phyloP scores from a whole-genome alignment of 2,113 vertebrate genomes.

The Calidris pygmaea region DNA sequence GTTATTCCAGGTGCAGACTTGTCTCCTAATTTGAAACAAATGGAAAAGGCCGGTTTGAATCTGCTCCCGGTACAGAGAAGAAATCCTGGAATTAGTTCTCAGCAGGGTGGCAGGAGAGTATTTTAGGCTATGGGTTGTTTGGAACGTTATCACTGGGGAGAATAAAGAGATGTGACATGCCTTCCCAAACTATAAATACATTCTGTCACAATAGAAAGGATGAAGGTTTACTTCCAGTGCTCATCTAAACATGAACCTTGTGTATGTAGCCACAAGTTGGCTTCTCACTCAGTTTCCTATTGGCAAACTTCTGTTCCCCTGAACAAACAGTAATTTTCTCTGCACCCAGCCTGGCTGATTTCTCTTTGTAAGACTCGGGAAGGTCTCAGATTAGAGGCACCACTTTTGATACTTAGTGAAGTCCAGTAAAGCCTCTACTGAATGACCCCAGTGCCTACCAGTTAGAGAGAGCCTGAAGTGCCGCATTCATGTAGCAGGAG shows the following conservation, averaged over 20 bases:
- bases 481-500: conserved; percentile 99
- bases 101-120: not conserved
- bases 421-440: not conserved
- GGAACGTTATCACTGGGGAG: not conserved
- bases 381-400: not conserved
- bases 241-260: not conserved
- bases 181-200: not conserved
- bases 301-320: not conserved
- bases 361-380: not conserved
- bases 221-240: not conserved
- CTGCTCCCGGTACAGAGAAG: not conserved
- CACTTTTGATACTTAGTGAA: not conserved
- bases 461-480: conserved; percentile 95
- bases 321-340: not conserved
- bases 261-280: not conserved
- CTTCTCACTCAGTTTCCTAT: not conserved
- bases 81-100: not conserved
- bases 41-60: not conserved
- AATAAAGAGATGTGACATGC: not conserved
- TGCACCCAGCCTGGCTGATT: not conserved
- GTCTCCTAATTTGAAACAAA: not conserved
- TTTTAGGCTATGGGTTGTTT: not conserved
- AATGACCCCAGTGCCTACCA: conserved; percentile 79
- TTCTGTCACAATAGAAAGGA: not conserved
- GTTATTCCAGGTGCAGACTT: not conserved